Percentiles rank a stretch among this genome's conserved stretches.
These are phyloP conservation scores for Leptopilina boulardi DNA, from an alignment of 1,140 invertebrate genomes.

Conservation along the genomic window DNA sequence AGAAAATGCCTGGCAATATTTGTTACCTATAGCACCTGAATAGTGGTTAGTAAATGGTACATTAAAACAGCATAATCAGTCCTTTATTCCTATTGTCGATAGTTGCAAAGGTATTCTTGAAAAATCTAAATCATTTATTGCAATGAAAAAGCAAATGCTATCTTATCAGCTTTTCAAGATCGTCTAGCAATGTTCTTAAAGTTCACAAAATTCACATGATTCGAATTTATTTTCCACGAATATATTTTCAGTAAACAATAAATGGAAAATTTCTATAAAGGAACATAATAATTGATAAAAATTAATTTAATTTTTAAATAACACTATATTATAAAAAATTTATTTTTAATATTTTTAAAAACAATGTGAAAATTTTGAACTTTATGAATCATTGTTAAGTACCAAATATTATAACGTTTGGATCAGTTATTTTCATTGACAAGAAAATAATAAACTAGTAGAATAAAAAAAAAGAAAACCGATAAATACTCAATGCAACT, in stretches of 20 bases:
- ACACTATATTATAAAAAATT: no score
- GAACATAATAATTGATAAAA: no score
- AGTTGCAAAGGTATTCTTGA: conserved; percentile 8
- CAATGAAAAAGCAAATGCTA: not conserved
- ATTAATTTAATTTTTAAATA: no score
- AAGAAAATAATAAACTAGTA: not conserved
- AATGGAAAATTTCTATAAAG: no score
- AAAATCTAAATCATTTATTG: conserved; percentile 1
- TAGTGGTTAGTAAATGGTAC: conserved; percentile 7
- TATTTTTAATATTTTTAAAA: no score
- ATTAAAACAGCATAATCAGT: not conserved
- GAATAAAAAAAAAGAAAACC: not conserved
- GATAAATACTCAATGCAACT: conserved; percentile 13
- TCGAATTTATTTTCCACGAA: no score
- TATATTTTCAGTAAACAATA: no score
- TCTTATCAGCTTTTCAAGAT: conserved; percentile 1
- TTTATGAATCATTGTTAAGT: not conserved
- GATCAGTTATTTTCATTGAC: not conserved
- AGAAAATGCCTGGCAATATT: conserved; percentile 72
- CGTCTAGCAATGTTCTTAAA: not conserved
- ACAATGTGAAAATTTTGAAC: not conserved
- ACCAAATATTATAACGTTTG: not conserved
- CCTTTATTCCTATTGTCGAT: not conserved
- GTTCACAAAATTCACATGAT: not conserved
- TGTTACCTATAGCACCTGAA: conserved; percentile 63